Evolutionary conservation across 35 echinoderm and acorn worm genomes (phyloP).

Genomic region (Apostichopus japonicus): DNA sequence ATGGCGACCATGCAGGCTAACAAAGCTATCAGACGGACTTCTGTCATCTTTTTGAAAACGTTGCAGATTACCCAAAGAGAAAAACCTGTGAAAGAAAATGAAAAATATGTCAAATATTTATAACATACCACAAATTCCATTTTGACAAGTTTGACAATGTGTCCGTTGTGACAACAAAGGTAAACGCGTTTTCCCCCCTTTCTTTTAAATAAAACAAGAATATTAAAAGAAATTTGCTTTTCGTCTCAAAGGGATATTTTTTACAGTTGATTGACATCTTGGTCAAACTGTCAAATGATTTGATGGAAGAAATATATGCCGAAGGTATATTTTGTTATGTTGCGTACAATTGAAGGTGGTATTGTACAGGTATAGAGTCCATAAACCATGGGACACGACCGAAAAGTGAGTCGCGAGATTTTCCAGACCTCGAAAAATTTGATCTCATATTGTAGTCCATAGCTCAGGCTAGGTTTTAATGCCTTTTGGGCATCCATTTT

Average conservation of each 20-base stretch:
- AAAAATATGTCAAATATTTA: background rate
- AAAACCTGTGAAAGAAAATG: background rate
- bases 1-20: background rate
- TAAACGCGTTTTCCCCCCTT: background rate
- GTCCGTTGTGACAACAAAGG: background rate
- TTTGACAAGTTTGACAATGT: background rate
- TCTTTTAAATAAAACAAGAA: too few relatives aligned
- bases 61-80: background rate
- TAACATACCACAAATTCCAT: background rate
- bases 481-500: too few relatives aligned
- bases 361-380: too few relatives aligned
- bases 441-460: too few relatives aligned
- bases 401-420: too few relatives aligned
- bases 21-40: background rate
- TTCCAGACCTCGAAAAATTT: too few relatives aligned
- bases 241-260: too few relatives aligned
- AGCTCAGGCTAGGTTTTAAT: too few relatives aligned
- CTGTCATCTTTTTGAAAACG: background rate
- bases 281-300: background rate
- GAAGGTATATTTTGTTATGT: background rate
- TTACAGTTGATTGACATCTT: background rate
- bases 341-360: too few relatives aligned
- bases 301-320: background rate
- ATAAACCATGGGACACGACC: too few relatives aligned
- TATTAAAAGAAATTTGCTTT: too few relatives aligned